Conservation (phyloP, 2,888 invertebrate genomes). For the Mechanitis mazaeus region DNA sequence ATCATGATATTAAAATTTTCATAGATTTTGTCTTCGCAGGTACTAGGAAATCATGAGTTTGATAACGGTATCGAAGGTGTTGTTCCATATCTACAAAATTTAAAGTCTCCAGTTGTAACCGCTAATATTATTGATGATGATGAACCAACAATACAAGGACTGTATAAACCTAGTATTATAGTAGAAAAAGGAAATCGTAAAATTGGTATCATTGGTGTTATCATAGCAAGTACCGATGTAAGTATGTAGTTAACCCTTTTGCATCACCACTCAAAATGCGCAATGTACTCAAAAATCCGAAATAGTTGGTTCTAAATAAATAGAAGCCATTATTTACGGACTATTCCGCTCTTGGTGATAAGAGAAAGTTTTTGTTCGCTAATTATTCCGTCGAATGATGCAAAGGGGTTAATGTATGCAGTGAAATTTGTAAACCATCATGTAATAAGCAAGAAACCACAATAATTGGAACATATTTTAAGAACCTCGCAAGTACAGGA, state of each 20-base stretch:
- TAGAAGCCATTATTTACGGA: too few species aligned
- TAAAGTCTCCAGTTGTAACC: conserved; percentile 82
- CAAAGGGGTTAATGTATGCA: too few species aligned
- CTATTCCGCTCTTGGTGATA: too few species aligned
- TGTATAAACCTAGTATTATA: conserved; percentile 80
- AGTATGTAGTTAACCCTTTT: conserved; percentile 31
- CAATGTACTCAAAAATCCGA: too few species aligned
- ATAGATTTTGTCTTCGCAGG: conserved; percentile 61
- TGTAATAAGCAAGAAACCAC: too few species aligned
- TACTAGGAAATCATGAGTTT: conserved; percentile 91
- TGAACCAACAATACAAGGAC: conserved; percentile 82
- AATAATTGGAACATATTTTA: conserved; percentile 7
- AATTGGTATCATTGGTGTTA: conserved; percentile 89
- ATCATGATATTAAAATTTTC: too few species aligned
- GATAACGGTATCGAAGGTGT: conserved; percentile 84
- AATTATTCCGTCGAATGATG: too few species aligned
- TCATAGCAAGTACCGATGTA: conserved; percentile 58
- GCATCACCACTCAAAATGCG: not conserved
- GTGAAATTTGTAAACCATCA: too few species aligned
- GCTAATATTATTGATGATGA: conserved; percentile 83
- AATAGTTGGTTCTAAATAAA: too few species aligned
- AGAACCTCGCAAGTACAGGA: conserved; percentile 81
- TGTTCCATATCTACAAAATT: conserved; percentile 80
- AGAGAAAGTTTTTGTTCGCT: too few species aligned
- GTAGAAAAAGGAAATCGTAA: conserved; percentile 79